Conservation (phyloP, 2,113 vertebrate species). For the Hystrix brachyura region DNA sequence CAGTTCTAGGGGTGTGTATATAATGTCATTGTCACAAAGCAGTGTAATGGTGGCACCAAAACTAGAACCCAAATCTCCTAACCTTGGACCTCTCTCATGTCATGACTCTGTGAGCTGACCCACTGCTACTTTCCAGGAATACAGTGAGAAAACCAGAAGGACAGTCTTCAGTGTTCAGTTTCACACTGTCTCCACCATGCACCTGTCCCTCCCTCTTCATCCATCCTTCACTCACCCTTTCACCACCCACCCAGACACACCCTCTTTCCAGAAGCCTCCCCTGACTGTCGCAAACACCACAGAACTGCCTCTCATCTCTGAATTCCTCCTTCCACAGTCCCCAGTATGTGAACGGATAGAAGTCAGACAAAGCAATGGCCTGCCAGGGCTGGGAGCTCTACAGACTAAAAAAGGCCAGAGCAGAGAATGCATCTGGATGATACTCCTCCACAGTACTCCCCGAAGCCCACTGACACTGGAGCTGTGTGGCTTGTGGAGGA, state of each 20-base stretch:
- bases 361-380: neutral
- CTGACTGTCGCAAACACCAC: no score
- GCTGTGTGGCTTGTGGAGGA: neutral
- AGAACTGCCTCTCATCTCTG: neutral
- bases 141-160: neutral
- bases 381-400: neutral
- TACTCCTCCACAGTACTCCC: fast-evolving
- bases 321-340: neutral
- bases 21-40: neutral
- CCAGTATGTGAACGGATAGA: neutral
- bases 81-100: neutral
- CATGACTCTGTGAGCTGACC: neutral
- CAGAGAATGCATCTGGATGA: fast-evolving
- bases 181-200: fast-evolving
- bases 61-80: neutral
- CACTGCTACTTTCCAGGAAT: neutral
- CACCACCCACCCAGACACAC: no score
- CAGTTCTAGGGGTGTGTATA: neutral
- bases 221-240: neutral
- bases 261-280: neutral
- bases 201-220: neutral
- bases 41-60: neutral
- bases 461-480: neutral
- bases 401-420: neutral
- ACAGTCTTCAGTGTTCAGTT: no score